Base-by-base conservation (phyloP, 2,888 invertebrate genomes). In the Caenorhabditis sp. region DNA sequence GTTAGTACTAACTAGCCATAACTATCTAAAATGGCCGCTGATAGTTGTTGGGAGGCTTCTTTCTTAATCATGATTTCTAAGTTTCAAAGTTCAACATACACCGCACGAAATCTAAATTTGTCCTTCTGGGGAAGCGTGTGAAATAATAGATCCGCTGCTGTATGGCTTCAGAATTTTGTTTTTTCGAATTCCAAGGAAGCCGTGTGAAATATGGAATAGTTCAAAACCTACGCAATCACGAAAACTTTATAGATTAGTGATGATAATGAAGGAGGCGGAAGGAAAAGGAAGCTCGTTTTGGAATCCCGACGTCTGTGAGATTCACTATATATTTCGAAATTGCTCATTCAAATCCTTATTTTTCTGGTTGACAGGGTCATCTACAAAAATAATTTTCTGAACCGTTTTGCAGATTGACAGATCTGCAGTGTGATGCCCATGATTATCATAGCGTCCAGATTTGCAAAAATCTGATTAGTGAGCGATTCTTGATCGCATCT, bases 131-230 rank as follows among this genome's bases (percentile, higher is more conserved):
- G n/a, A n/a, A n/a, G n/a, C n/a, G n/a, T n/a, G n/a, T n/a, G n/a
- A n/a, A n/a, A n/a, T n/a, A n/a, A n/a, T n/a, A n/a, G n/a, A n/a
- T n/a, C n/a, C n/a, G n/a, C n/a, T n/a, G n/a, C 18, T 26, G 15
- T 53, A 53, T 53, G 53, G 53, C 53, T 53, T 53, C 53, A 24
- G 53, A 26, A 22, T 24, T 40, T 13, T 13, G 40, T 40, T 40
- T 53, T 18, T n/a, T 47, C 9, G 3, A 4, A 24, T 2, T 53
- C 13, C 26, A 13, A 26, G 13, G 53, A 26, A 22, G 53, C 22
- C 53, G 15, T 53, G 24, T 4, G 32, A 32, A 4, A 32, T n/a
- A n/a, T n/a, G n/a, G n/a, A 50, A 4, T 24, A 26, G 26, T 53
- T 53, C 53, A 4, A 53, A 18, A 18, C 47, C 47, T 47, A 47